Evolutionary conservation across 2,888 invertebrate genomes (phyloP).

Genomic region (Branchellion lobata): DNA sequence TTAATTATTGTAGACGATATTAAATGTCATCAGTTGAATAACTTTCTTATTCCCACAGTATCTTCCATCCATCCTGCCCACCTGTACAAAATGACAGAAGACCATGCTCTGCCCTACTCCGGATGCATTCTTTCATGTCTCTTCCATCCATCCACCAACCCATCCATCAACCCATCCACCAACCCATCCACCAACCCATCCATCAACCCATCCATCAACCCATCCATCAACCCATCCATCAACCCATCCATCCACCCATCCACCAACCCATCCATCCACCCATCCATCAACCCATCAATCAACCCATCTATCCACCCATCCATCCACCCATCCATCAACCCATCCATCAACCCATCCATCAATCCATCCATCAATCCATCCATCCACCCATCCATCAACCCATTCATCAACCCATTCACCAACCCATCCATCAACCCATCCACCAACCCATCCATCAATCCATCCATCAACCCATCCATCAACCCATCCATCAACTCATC

Average conservation of each 20-base stretch:
- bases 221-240: slow-evolving; percentile 19
- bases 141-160: background rate
- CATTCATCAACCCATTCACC: background rate
- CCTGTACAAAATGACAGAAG: too few relatives aligned
- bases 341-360: slow-evolving; percentile 7
- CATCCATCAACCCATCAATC: background rate
- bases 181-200: slow-evolving; percentile 12
- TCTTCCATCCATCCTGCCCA: too few relatives aligned
- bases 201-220: slow-evolving; percentile 3
- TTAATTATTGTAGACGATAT: too few relatives aligned
- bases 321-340: slow-evolving; percentile 6
- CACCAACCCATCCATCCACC: too few relatives aligned
- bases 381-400: slow-evolving; percentile 6
- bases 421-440: slow-evolving; percentile 17
- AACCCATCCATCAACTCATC: slow-evolving; percentile 4
- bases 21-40: too few relatives aligned
- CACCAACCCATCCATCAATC: slow-evolving; percentile 12
- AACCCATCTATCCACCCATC: slow-evolving; percentile 6
- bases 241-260: slow-evolving; percentile 11
- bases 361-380: slow-evolving; percentile 17
- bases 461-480: slow-evolving; percentile 19
- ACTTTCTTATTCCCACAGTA: too few relatives aligned
- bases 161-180: slow-evolving; percentile 1
- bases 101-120: too few relatives aligned
- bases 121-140: too few relatives aligned